These are phyloP conservation scores for Agriopis leucophaearia DNA, from an alignment of 2,888 invertebrate species.

Conservation along the genomic window DNA sequence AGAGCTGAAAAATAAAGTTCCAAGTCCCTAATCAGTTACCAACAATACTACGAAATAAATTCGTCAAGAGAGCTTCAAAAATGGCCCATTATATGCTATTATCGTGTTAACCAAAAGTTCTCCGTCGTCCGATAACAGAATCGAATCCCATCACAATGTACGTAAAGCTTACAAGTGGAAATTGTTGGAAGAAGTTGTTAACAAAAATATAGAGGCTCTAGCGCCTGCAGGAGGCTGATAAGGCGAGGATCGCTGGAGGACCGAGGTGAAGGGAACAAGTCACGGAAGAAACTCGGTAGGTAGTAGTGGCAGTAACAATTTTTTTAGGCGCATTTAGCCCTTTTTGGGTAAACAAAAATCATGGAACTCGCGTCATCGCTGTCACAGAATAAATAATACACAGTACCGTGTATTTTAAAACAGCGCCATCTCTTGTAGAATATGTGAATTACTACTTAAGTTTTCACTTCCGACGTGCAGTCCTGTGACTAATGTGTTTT, in stretches of 20 bases:
- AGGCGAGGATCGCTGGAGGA: slow-evolving; percentile 62
- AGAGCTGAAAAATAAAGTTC: not conserved
- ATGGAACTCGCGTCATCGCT: too few species aligned
- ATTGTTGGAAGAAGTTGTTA: slow-evolving; percentile 83
- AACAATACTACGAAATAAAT: not conserved
- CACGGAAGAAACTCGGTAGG: not conserved
- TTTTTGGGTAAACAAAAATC: too few species aligned
- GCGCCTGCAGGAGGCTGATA: slow-evolving; percentile 80
- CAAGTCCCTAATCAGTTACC: not conserved
- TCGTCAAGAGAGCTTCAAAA: slow-evolving; percentile 34
- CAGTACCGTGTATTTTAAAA: too few species aligned
- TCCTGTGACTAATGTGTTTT: too few species aligned
- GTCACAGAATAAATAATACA: too few species aligned
- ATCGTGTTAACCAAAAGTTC: slow-evolving; percentile 35
- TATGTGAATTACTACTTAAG: too few species aligned
- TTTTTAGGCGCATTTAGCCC: too few species aligned
- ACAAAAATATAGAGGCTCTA: slow-evolving; percentile 78
- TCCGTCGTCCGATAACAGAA: slow-evolving; percentile 32
- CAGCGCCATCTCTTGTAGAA: too few species aligned
- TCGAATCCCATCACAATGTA: slow-evolving; percentile 57
- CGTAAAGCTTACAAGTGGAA: slow-evolving; percentile 63
- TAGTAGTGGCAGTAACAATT: too few species aligned
- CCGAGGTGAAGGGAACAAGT: slow-evolving; percentile 1
- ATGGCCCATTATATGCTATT: slow-evolving; percentile 23
- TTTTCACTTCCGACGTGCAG: too few species aligned